Percentiles rank a stretch among this genome's conserved stretches.
These are phyloP conservation scores for Phaethornis superciliosus DNA, from an alignment of 2,113 vertebrate genomes.

Conservation along the genomic window DNA sequence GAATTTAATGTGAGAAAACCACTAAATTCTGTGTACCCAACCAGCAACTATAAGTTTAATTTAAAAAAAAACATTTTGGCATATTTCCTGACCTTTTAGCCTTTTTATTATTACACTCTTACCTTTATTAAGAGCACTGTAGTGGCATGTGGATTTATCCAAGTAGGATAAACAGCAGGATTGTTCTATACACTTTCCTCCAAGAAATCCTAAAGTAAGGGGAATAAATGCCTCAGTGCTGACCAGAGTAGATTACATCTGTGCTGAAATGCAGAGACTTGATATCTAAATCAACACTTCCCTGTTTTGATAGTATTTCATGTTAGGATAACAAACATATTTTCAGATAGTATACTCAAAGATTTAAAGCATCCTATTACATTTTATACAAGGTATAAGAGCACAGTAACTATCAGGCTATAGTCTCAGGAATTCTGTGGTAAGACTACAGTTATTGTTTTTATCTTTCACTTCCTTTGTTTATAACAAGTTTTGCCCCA, in stretches of 20 bases:
- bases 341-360: neutral
- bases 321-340: neutral
- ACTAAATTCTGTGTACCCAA: neutral
- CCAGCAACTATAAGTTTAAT: neutral
- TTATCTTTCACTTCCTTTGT: neutral
- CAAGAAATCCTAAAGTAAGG: neutral
- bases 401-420: neutral
- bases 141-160: neutral
- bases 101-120: neutral
- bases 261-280: neutral
- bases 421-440: neutral
- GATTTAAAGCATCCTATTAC: neutral
- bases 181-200: neutral
- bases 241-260: neutral
- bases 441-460: neutral
- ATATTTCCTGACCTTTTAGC: neutral
- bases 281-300: neutral
- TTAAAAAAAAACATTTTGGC: slow-evolving; percentile 28
- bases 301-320: neutral
- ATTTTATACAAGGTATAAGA: neutral
- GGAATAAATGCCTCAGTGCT: neutral
- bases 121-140: neutral
- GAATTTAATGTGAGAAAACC: neutral
- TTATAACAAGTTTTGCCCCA: neutral
- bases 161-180: neutral